Conservation (phyloP, 2,888 invertebrate genomes). For the Ectemnius lituratus region DNA sequence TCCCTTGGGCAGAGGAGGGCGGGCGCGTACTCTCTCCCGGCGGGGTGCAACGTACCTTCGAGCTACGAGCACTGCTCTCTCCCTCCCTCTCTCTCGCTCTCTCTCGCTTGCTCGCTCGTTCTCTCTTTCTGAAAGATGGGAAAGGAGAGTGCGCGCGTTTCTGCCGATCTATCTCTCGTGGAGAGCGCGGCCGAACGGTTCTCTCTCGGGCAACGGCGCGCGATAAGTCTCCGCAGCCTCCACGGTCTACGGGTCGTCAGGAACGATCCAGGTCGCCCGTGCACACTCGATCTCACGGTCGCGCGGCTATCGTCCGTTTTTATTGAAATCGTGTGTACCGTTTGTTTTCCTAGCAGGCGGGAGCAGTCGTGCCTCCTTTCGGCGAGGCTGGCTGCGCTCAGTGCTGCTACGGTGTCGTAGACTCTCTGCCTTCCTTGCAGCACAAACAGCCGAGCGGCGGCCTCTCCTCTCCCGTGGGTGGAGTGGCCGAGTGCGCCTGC, state of each 20-base stretch:
- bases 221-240: slow-evolving; percentile 3
- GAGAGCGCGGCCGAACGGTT: neutral
- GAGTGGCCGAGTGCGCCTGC: slow-evolving; percentile 53
- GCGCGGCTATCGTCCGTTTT: slow-evolving; percentile 7
- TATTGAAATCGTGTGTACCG: slow-evolving; percentile 23
- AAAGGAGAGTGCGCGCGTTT: neutral
- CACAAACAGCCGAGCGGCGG: slow-evolving; percentile 49
- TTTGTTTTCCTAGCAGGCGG: slow-evolving; percentile 33
- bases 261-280: neutral
- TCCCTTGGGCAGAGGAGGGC: slow-evolving; percentile 1
- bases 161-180: neutral
- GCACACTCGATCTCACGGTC: slow-evolving; percentile 3
- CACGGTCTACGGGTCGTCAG: neutral
- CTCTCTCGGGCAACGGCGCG: slow-evolving; percentile 1
- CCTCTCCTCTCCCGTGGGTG: slow-evolving; percentile 43
- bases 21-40: neutral
- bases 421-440: slow-evolving; percentile 31
- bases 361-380: slow-evolving; percentile 39
- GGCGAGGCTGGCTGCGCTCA: slow-evolving; percentile 63
- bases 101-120: no score
- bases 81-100: no score
- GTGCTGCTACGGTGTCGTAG: slow-evolving; percentile 62
- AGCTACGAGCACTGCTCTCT: no score
- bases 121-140: no score
- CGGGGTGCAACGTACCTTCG: slow-evolving; percentile 2